Percentiles rank a stretch among this genome's conserved stretches.
phyloP scores from a whole-genome alignment of 2,797 vertebrate species.

The Paedocypris micromegethes region DNA sequence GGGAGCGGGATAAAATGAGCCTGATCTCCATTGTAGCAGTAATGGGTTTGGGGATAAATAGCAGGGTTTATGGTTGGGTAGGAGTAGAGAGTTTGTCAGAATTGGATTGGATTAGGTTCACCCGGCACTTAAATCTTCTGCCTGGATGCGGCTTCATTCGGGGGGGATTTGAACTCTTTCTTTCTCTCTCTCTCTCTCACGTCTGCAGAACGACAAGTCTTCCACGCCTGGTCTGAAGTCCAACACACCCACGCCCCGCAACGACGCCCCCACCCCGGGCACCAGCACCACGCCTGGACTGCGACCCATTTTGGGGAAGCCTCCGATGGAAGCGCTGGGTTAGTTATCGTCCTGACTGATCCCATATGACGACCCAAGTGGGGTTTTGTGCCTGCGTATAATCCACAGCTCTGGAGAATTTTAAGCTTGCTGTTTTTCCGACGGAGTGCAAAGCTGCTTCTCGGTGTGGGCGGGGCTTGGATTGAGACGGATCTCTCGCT shows the following conservation, averaged over 20 bases:
- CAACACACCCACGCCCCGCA: constrained; percentile 92
- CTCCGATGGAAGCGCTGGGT: constrained; percentile 94
- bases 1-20: constrained; percentile 65
- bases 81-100: constrained; percentile 70
- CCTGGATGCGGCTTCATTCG: constrained; percentile 59
- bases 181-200: constrained; percentile 2
- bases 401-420: constrained; percentile 19
- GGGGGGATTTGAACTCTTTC: constrained; percentile 39
- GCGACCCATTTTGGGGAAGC: constrained; percentile 91
- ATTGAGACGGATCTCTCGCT: constrained; percentile 27
- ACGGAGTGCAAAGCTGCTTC: constrained; percentile 14
- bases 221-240: constrained; percentile 97
- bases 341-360: constrained; percentile 51
- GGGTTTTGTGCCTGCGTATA: constrained; percentile 26
- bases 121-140: constrained; percentile 67
- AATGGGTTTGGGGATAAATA: constrained; percentile 78
- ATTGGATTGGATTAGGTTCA: constrained; percentile 72
- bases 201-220: constrained; percentile 94
- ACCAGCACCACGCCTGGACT: constrained; percentile 94
- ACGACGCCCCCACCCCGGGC: constrained; percentile 92
- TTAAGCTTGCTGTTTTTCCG: constrained; percentile 12
- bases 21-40: constrained; percentile 69
- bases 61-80: constrained; percentile 65
- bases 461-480: constrained; percentile 25
- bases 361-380: constrained; percentile 8